phyloP scores from a whole-genome alignment of 2,113 vertebrate genomes.

The Lanius ludovicianus region DNA sequence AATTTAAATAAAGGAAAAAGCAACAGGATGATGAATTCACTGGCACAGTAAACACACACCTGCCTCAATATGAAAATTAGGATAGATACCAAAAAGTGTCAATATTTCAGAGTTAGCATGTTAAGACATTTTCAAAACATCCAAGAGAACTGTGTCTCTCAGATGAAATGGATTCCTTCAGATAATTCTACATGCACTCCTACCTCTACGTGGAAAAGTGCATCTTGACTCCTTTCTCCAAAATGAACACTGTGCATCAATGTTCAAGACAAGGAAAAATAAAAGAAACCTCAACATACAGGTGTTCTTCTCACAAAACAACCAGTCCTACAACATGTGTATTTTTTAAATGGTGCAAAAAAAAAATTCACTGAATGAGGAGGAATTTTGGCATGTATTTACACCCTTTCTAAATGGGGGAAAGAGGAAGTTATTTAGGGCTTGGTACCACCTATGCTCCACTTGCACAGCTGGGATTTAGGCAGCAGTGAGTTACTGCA shows the following conservation, averaged over 20 bases:
- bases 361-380: background rate
- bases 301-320: background rate
- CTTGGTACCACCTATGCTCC: background rate
- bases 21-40: background rate
- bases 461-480: background rate
- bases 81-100: background rate
- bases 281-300: background rate
- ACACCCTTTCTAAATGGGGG: background rate
- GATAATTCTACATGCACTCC: background rate
- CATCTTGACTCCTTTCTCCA: background rate
- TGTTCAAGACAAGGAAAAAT: background rate
- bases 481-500: background rate
- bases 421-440: background rate
- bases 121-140: background rate
- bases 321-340: too few species aligned
- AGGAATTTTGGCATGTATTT: background rate
- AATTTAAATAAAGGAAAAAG: background rate
- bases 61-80: background rate
- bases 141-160: background rate
- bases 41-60: background rate
- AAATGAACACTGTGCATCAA: rapidly evolving
- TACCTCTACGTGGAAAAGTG: background rate
- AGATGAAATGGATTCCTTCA: background rate
- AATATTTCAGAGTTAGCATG: background rate
- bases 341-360: too few species aligned